These are phyloP conservation scores for Phylloscopus collybita DNA, from an alignment of 2,797 vertebrate genomes.

Conservation along the genomic window DNA sequence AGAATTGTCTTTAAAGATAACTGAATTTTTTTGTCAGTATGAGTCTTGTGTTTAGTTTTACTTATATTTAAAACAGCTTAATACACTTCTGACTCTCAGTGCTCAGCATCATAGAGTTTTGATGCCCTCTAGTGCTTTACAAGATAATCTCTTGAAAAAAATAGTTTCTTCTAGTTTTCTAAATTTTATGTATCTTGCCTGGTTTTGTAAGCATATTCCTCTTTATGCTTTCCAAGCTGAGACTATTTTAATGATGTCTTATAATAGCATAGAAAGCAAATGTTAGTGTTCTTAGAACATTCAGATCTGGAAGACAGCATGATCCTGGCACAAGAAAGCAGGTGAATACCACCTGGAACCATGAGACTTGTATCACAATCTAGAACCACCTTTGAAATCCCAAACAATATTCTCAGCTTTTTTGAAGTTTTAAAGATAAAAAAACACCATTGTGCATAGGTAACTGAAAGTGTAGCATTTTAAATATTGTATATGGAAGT, in stretches of 20 bases:
- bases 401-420: not conserved
- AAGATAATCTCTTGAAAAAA: not conserved
- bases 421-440: not conserved
- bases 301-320: not conserved
- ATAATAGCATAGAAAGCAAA: not conserved
- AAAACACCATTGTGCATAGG: not conserved
- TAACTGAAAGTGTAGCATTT: not conserved
- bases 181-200: not conserved
- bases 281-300: not conserved
- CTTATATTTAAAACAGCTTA: not conserved
- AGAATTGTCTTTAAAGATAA: not conserved
- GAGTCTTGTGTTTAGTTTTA: not conserved
- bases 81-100: not conserved
- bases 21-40: not conserved
- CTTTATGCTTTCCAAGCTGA: not conserved
- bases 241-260: not conserved
- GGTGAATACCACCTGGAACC: not conserved
- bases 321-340: not conserved
- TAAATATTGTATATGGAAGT: not conserved
- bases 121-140: slow-evolving; percentile 63
- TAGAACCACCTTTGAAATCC: not conserved
- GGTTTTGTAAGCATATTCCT: not conserved
- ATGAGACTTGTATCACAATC: not conserved
- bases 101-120: not conserved
- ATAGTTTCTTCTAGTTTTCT: not conserved